Base-by-base conservation (phyloP, 30 jellyfish, hydroid and myxozoan species). In the Hydra vulgaris region DNA sequence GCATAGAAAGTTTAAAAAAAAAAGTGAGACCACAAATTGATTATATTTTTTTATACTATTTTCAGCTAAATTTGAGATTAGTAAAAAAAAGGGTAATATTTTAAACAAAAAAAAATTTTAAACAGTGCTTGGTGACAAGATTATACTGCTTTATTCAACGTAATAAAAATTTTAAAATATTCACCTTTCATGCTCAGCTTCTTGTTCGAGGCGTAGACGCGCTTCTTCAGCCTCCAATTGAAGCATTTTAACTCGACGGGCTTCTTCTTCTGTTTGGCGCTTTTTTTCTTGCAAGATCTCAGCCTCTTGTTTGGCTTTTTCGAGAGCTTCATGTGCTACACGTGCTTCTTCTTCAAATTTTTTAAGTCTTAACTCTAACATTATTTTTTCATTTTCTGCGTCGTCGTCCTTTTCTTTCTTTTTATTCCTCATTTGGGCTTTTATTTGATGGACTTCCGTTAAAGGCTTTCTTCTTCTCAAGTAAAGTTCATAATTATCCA, bases 401-500 rank as follows among this genome's bases (percentile, higher is more conserved):
- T 94, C 96, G 5, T 81, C 95, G 22, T 83, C 89, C 70, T 81
- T 92, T 18, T 55, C 71, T 71, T 67, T 81, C 40, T 84, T 80
- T 80, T 92, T 96, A 54, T 92, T 95, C 27, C 88, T 85, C 7
- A 96, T 96, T 78, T 92, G 96, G 16, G 98, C 98, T 68, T 92
- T 92, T 96, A 92, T 92, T 74, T 92, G 98, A 85, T 92, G 98
- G 61, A 88, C 99, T 78, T 94, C 99, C 53, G 85, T 88, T 17
- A 96, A 87, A 78, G 96, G 96, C 55, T 85, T 88, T 27, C 99
- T 55, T 68, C 99, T 74, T 66, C 96, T 71, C 96, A 94, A 84
- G 89, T 94, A 94, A 74, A 94, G 69, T 79, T 94, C 99, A 71
- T 94, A 96, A 77, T 94, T 94, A 69, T 96, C 99, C 96, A 88